Evolutionary conservation across 1,140 invertebrate genomes (phyloP).

Genomic region (Scaptomyza montana): DNA sequence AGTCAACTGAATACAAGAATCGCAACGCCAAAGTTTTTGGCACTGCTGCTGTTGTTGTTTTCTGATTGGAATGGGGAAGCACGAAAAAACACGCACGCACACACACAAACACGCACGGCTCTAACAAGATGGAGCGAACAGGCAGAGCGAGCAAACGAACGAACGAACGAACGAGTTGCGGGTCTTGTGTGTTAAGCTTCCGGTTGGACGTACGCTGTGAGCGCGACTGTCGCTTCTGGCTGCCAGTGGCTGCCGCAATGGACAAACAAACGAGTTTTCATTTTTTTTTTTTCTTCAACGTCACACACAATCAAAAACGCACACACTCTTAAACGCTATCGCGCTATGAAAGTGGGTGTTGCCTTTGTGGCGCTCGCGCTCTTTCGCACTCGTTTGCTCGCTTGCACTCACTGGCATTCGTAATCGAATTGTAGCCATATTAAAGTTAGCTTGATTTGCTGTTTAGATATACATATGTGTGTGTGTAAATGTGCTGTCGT

Average conservation of each 20-base stretch:
- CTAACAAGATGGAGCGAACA: conserved; percentile 60
- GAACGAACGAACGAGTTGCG: conserved; percentile 39
- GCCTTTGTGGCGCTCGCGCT: conserved; percentile 45
- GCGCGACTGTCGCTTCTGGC: conserved; percentile 55
- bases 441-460: conserved; percentile 78
- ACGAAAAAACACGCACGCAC: conserved; percentile 5
- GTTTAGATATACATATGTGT: conserved; percentile 61
- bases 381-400: conserved; percentile 18
- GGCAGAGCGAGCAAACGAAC: conserved; percentile 6
- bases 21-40: conserved; percentile 48
- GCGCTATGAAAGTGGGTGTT: conserved; percentile 70
- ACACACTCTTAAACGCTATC: conserved; percentile 35
- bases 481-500: conserved; percentile 1
- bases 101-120: neutral
- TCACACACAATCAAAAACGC: conserved; percentile 15
- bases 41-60: conserved; percentile 33
- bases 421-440: conserved; percentile 80
- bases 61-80: conserved; percentile 75
- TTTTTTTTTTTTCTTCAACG: neutral
- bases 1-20: conserved; percentile 60
- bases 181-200: conserved; percentile 63
- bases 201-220: conserved; percentile 70
- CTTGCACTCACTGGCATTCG: conserved; percentile 25
- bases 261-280: conserved; percentile 76
- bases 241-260: conserved; percentile 47